Base-by-base conservation (phyloP, 1,140 invertebrate species). In the Nymphalis io region DNA sequence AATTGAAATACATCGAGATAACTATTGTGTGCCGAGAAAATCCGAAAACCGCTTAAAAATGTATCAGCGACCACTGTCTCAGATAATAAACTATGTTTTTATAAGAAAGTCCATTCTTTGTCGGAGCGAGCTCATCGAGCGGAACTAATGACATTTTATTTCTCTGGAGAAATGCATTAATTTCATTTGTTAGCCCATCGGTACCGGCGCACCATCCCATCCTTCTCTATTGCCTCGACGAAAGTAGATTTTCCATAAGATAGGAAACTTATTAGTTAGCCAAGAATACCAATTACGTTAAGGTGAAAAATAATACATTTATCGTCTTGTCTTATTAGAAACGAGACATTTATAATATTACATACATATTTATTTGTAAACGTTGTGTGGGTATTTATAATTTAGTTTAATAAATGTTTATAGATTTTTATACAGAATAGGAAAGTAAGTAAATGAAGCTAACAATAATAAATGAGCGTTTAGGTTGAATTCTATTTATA, bases 131-230 rank as follows among this genome's bases (percentile, higher is more conserved):
- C 78, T 80, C 76, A 82, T 83, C 75, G 75, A 74, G 71, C 70
- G 74, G 72, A 86, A 86, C 85, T 91, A 90, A 91, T 90, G 85
- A 89, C 85, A 88, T 89, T 89, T 89, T 89, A 90, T 89, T 87
- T 89, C 89, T 86, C 89, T 75, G 68, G 89, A 90, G 89, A 79
- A 84, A 88, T 89, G 83, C 85, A 89, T 89, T 91, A 91, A 91
- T 91, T 91, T 91, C 85, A 90, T 91, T 91, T 91, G 87, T 85
- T 83, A 82, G 83, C 81, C 78, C 83, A 86, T 84, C 80, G 88
- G 79, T 79, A 81, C 78, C 81, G 80, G 79, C 77, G 80, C 23
- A 55, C 51, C 74, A 80, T 77, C 75, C 73, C 76, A 81, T 83
- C 79, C 76, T 76, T 64, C 76, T 80, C 75, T 69, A 81, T 80